Base-by-base conservation (phyloP, 2,888 invertebrate genomes). In the Empis livida region DNA sequence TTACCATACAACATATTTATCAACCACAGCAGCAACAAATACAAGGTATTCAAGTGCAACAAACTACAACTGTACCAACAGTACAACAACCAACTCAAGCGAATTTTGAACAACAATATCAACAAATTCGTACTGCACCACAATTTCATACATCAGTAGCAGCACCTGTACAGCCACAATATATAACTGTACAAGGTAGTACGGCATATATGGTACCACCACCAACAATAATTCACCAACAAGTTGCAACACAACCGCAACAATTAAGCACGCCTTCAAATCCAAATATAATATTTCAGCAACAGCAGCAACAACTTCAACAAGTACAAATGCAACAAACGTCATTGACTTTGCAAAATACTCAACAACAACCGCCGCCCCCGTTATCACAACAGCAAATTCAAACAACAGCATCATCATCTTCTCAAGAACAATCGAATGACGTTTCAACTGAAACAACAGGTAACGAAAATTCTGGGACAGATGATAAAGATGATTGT, bases 171-270 rank as follows among this genome's bases (percentile, higher is more conserved):
- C 55, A 55, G 35, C 41, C n/a, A 27, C 55, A 56, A 35, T 55
- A 50, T 43, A 55, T 55, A n/a, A 52, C 55, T 10, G 51, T 56
- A 9, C 56, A 55, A 20, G 55, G 54, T 16, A 1, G 50, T 46
- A 54, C 55, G 3, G 53, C 55, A 8, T 56, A 52, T 42, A 54
- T 56, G 54, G 49, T 56, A 32, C 56, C 55, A 5, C 56, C 55
- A 16, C 55, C 55, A 27, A 54, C 54, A 40, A 50, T 55, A 10
- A 52, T 52, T 16, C 50, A 51, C 10, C 53, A 53, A 31, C 50
- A 47, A 16, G 47, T 47, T 6, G 17, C 50, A 13, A 35, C 48
- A 11, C 50, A 52, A 13, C 50, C 40, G 5, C 44, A 46, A 8
- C 49, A 49, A 16, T 27, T 27, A 39, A 35, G 39, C 16, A 47